These are phyloP conservation scores for Limanda limanda DNA, from an alignment of 2,113 vertebrate genomes.

Conservation along the genomic window DNA sequence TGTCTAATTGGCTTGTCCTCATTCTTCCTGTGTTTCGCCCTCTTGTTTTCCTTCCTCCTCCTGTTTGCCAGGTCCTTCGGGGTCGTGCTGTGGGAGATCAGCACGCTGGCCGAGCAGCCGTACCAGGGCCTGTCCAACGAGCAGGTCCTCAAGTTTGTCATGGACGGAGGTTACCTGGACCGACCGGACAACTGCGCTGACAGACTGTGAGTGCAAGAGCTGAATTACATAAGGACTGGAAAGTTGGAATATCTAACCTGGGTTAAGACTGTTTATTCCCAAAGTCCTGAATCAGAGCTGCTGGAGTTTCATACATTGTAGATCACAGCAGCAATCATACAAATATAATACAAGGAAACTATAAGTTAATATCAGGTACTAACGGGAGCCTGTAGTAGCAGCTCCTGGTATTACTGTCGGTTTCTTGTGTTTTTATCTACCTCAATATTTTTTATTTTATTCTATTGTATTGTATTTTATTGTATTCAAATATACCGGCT, in stretches of 20 bases:
- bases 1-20: conserved; percentile 48
- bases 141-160: conserved; percentile 97
- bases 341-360: too few relatives aligned
- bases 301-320: too few relatives aligned
- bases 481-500: too few relatives aligned
- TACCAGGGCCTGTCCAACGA: conserved; percentile 98
- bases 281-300: background rate
- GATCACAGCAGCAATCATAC: too few relatives aligned
- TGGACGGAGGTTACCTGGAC: conserved; percentile 95
- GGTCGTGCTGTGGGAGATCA: conserved; percentile 98
- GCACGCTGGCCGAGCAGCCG: conserved; percentile 94
- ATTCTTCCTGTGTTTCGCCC: conserved; percentile 4
- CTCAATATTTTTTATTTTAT: too few relatives aligned
- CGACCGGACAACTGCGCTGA: conserved; percentile 93
- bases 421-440: too few relatives aligned
- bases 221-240: background rate
- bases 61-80: conserved; percentile 90
- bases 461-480: too few relatives aligned
- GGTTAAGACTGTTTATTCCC: background rate
- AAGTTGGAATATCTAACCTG: background rate
- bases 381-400: too few relatives aligned
- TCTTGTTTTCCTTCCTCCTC: conserved; percentile 13
- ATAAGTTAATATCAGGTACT: too few relatives aligned
- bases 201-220: conserved; percentile 88
- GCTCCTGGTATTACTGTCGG: too few relatives aligned